phyloP scores from a whole-genome alignment of 2,113 vertebrate genomes.

The Tringa solitaria region DNA sequence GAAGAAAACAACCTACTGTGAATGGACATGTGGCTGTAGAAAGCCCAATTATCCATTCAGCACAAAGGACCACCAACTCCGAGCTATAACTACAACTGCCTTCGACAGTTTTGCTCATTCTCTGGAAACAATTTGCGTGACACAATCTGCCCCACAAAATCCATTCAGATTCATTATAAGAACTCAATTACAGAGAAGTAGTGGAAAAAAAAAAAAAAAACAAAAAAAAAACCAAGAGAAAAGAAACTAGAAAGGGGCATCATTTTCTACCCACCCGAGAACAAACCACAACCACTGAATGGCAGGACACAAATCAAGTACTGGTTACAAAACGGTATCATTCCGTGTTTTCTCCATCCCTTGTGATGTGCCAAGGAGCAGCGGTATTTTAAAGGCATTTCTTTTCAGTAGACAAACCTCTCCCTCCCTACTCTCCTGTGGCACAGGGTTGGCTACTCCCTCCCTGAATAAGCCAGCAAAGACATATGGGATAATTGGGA shows the following conservation, averaged over 20 bases:
- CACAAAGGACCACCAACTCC: background rate
- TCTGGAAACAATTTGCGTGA: conserved; percentile 59
- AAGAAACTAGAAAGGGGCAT: background rate
- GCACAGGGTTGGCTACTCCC: background rate
- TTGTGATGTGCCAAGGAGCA: background rate
- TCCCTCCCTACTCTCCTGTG: background rate
- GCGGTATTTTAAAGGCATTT: background rate
- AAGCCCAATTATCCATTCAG: conserved; percentile 25
- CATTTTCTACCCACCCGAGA: background rate
- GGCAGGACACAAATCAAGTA: background rate
- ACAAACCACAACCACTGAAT: background rate
- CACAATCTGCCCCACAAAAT: conserved; percentile 26
- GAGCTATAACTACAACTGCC: background rate
- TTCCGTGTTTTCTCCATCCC: background rate
- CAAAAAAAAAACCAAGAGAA: background rate
- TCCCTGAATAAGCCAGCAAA: background rate
- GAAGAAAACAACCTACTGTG: conserved; percentile 24
- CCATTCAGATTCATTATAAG: background rate
- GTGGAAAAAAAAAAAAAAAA: background rate
- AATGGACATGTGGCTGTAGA: background rate
- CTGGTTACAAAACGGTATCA: background rate
- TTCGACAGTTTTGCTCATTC: conserved; percentile 30
- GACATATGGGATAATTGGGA: accelerated
- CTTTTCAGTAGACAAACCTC: background rate
- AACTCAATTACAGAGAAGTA: background rate